Evolutionary conservation across 2,113 vertebrate genomes (phyloP), one percentile per base, ranked within the genome.

Genomic region (Saimiri boliviensis): DNA sequence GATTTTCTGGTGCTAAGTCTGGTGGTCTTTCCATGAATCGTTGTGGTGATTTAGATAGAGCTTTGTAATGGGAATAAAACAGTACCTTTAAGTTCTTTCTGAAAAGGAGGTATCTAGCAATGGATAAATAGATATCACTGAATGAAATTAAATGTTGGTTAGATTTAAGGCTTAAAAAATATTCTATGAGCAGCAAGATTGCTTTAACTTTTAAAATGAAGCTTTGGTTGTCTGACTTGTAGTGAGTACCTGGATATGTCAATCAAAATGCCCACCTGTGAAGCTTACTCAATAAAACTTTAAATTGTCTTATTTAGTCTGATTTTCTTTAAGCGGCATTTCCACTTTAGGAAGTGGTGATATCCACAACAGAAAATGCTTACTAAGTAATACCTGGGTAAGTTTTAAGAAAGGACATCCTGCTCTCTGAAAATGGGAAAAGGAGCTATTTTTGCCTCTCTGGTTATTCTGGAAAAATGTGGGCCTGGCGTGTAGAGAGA

Each of bases 241-340:
- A 68, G 3, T 60, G 81, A 89, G 23, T 52, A 63, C 11, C 20
- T 89, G 47, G 13, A 32, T 74, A 54, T 70, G 83, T 86, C 81
- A 60, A 79, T 94, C 68, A 91, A 94, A 93, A 95, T 97, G 74
- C 7, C 52, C 5, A 11, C 40, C 20, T 86, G 35, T 79, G 14
- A 92, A 84, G 5, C 9, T 30, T n/a, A 52, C 20, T 82, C 66
- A 96, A 83, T 95, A 96, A 91, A 93, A 85, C 49, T 81, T 85
- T 52, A 56, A 91, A 56, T 95, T 2, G 23, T 86, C n/a, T 83
- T 20, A 87, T 42, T 70, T 71, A 86, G 25, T 85, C 42, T 84
- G 42, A 85, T 76, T 94, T 81, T 91, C 79, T 89, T 47, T 85
- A 42, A 74, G 17, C 96, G 81, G 77, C 32, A 89, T 85, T 89